Evolutionary conservation across 2,888 invertebrate species (phyloP), one percentile per base, ranked within the genome.

Genomic region (Colletes collaris): DNA sequence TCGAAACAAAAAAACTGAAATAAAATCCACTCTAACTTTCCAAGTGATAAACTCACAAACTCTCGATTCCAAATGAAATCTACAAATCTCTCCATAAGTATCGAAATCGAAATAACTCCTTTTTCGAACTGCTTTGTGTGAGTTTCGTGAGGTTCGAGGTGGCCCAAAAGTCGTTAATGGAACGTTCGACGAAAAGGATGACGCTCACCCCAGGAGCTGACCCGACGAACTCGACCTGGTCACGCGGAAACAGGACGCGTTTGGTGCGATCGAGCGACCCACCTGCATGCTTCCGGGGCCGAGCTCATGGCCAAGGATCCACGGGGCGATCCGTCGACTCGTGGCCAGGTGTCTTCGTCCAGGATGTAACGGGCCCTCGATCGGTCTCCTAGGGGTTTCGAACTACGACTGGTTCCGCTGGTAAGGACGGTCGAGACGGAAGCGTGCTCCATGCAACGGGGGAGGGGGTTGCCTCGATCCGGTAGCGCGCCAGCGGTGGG

Each of bases 261-360:
- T 13, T 44, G 27, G 44, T 44, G 35, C 19, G 4, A 46, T 68
- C 37, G 69, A 71, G 65, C n/a, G 81, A 88, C 91, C 82, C 81
- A 92, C 92, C 92, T 92, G 92, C 92, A 92, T 92, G 86, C 89
- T 89, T 89, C 87, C 81, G 77, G 69, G 81, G 85, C 69, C 81
- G 88, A 82, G 89, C 84, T 88, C 92, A 92, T 91, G 90, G 90
- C 89, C 90, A 86, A 73, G 74, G 76, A 84, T 86, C 81, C 81
- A 85, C 83, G 86, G 86, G 88, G 84, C 86, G 79, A 76, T 63
- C 72, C 79, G 70, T 68, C 58, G 60, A 62, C 60, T 67, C 71
- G 81, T 64, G 68, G 60, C 67, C 19, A 52, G 59, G 44, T 55
- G 44, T 64, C 67, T 37, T 52, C 40, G 69, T 73, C 56, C 70